phyloP scores from a whole-genome alignment of 2,888 invertebrate genomes.

The Sesamia inferens region DNA sequence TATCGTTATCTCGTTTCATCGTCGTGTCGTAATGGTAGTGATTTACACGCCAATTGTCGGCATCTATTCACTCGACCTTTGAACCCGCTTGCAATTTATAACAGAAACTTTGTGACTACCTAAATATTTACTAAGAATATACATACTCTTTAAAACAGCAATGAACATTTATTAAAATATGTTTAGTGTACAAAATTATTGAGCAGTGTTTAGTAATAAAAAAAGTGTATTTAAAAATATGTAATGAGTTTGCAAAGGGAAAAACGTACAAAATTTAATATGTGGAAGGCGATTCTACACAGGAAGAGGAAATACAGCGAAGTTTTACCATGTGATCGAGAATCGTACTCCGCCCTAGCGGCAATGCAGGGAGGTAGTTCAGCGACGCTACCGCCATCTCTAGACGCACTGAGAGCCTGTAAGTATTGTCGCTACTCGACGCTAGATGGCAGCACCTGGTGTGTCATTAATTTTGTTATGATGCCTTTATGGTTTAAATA shows the following conservation, averaged over 20 bases:
- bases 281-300: constrained; percentile 87
- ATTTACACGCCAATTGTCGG: constrained; percentile 82
- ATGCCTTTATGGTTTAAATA: neutral
- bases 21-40: constrained; percentile 70
- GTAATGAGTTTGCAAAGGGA: constrained; percentile 85
- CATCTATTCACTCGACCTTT: constrained; percentile 69
- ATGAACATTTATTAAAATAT: constrained; percentile 36
- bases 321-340: constrained; percentile 81
- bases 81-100: constrained; percentile 59
- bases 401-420: constrained; percentile 88
- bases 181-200: constrained; percentile 25
- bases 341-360: constrained; percentile 86
- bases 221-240: constrained; percentile 68
- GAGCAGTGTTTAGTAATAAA: constrained; percentile 18
- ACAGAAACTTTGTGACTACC: constrained; percentile 62
- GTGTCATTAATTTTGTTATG: neutral
- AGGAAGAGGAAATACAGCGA: constrained; percentile 87
- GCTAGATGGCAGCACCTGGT: constrained; percentile 75
- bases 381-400: constrained; percentile 88
- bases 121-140: constrained; percentile 8
- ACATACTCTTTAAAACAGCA: constrained; percentile 25
- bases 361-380: constrained; percentile 86
- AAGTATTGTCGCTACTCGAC: constrained; percentile 82
- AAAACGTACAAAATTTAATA: constrained; percentile 82
- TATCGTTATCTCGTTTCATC: constrained; percentile 79